Evolutionary conservation across 2,113 vertebrate genomes (phyloP).

Genomic region (Asarcornis scutulata): DNA sequence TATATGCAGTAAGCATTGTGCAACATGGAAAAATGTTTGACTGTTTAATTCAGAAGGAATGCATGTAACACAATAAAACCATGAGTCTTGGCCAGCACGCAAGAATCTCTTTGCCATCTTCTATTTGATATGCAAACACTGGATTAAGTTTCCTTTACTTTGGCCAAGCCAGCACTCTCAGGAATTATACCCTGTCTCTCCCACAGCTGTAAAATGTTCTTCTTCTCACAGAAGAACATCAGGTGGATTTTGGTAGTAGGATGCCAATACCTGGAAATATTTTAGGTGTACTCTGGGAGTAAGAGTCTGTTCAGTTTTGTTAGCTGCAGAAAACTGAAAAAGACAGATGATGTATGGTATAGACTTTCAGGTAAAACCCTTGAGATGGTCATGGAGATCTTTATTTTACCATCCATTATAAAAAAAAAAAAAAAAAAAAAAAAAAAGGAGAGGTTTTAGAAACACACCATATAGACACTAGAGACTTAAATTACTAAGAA

Average conservation of each 20-base stretch:
- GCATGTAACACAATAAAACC: conserved; percentile 49
- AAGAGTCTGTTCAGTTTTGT: not conserved
- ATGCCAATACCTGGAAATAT: conserved; percentile 33
- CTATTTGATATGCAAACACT: conserved; percentile 58
- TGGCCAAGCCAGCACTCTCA: conserved; percentile 21
- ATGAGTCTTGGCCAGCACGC: not conserved
- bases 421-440: not conserved
- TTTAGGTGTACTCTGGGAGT: conserved; percentile 26
- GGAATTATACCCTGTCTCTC: not conserved
- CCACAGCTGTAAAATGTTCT: conserved; percentile 37
- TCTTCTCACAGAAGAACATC: conserved; percentile 1
- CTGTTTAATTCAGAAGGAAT: conserved; percentile 55
- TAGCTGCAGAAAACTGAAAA: conserved; percentile 34
- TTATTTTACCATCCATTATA: not conserved
- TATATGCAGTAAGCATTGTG: not conserved
- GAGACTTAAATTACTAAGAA: not conserved
- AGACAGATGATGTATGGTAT: not conserved
- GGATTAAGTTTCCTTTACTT: conserved; percentile 57
- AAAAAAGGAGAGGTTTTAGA: not conserved
- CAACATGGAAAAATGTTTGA: conserved; percentile 33
- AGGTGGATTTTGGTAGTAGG: not conserved
- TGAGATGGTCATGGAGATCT: not conserved
- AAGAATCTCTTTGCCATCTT: conserved; percentile 32
- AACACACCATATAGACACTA: not conserved
- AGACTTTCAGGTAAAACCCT: conserved; percentile 17